phyloP scores from a whole-genome alignment of 2,113 vertebrate genomes.

The Miniopterus natalensis region DNA sequence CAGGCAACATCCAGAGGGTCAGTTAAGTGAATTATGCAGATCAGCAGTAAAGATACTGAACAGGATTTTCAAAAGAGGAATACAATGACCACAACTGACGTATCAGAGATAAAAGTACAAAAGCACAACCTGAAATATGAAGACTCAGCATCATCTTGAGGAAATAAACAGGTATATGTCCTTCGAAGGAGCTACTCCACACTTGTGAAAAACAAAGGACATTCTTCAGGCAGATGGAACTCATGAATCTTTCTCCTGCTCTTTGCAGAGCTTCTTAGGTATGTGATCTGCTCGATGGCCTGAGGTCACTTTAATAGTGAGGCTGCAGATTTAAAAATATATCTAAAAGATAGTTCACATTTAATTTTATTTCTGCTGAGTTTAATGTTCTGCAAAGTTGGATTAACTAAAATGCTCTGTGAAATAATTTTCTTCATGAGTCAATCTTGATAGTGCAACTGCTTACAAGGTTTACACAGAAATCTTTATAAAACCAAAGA shows the following conservation, averaged over 20 bases:
- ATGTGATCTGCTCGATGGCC: neutral
- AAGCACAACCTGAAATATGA: neutral
- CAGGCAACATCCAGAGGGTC: neutral
- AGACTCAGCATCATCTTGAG: neutral
- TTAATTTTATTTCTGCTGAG: conserved; percentile 63
- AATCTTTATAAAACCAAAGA: conserved; percentile 56
- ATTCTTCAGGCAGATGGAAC: neutral
- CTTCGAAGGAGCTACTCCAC: conserved; percentile 3
- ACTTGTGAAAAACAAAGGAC: conserved; percentile 49
- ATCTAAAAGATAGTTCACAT: conserved; percentile 43
- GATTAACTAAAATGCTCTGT: conserved; percentile 48
- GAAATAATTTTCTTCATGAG: conserved; percentile 55
- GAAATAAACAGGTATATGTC: neutral
- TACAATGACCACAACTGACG: neutral
- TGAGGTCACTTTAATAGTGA: neutral
- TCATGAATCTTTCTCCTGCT: neutral
- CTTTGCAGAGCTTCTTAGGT: neutral
- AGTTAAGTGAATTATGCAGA: neutral
- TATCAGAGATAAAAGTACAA: neutral
- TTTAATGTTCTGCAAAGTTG: conserved; percentile 24
- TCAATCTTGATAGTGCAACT: conserved; percentile 53
- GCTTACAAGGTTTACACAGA: conserved; percentile 43
- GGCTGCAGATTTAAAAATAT: conserved; percentile 6
- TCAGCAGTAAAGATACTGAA: neutral
- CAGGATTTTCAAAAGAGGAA: conserved; percentile 48